Conservation (phyloP, 2,888 invertebrate genomes). For the Cryptus armator region DNA sequence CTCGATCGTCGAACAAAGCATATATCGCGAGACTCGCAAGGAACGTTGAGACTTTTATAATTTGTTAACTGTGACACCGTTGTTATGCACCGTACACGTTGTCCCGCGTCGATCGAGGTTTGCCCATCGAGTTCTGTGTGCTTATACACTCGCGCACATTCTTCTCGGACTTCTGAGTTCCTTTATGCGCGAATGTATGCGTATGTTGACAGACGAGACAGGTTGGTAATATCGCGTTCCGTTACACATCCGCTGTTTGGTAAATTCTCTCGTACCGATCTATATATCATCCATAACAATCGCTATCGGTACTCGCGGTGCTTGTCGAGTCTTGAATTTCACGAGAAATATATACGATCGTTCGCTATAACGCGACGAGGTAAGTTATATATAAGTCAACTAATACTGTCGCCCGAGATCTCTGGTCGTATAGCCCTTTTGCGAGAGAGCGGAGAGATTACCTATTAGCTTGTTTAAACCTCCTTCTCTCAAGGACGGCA, state of each 20-base stretch:
- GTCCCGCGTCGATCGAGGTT: constrained; percentile 8
- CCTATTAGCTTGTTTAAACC: constrained; percentile 58
- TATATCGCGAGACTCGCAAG: constrained; percentile 31
- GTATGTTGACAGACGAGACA: constrained; percentile 68
- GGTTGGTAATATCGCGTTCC: constrained; percentile 77
- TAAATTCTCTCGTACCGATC: constrained; percentile 48
- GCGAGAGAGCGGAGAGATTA: constrained; percentile 45
- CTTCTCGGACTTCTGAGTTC: constrained; percentile 7
- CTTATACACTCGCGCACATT: constrained; percentile 1
- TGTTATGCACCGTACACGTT: neutral
- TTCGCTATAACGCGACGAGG: neutral
- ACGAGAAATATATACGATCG: neutral
- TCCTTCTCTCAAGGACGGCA: constrained; percentile 63
- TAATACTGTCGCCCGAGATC: constrained; percentile 22
- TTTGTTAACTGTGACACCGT: constrained; percentile 77
- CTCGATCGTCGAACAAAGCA: constrained; percentile 14
- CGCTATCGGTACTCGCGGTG: neutral
- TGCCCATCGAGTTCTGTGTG: neutral
- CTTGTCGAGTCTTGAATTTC: constrained; percentile 34
- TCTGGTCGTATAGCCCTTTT: constrained; percentile 46
- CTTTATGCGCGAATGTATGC: neutral
- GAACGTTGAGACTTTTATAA: constrained; percentile 34
- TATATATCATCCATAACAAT: neutral
- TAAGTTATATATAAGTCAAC: neutral
- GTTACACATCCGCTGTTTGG: constrained; percentile 79